Conservation (phyloP, 2,888 invertebrate species). For the Leptarthrus brevirostris region DNA sequence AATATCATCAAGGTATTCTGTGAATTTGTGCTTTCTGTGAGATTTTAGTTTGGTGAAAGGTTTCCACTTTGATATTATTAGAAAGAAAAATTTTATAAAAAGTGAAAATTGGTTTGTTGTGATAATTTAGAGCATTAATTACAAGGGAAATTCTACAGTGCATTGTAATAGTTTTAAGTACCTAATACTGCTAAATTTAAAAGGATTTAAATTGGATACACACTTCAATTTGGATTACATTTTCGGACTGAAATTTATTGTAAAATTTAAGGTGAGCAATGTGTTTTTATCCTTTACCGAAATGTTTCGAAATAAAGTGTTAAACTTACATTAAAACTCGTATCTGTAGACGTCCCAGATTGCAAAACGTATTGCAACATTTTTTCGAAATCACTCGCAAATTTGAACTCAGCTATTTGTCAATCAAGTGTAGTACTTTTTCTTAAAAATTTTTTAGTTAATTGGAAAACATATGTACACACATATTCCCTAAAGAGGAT, state of each 20-base stretch:
- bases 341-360: neutral
- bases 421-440: too few relatives aligned
- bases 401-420: too few relatives aligned
- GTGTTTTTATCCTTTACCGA: too few relatives aligned
- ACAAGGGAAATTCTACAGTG: neutral
- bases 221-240: conserved; percentile 30
- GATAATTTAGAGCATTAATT: neutral
- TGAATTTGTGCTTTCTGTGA: conserved; percentile 7
- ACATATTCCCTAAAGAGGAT: too few relatives aligned
- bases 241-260: conserved; percentile 4
- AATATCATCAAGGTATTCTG: neutral
- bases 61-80: neutral
- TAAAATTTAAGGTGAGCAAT: neutral
- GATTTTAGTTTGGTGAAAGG: neutral
- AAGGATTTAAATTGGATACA: conserved; percentile 22
- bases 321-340: neutral
- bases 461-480: too few relatives aligned
- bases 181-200: neutral
- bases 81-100: neutral
- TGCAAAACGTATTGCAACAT: too few relatives aligned
- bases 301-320: neutral
- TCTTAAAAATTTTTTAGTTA: too few relatives aligned
- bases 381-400: too few relatives aligned
- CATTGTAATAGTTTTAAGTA: neutral
- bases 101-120: neutral